Percentiles rank a stretch among this genome's conserved stretches.
phyloP scores from a whole-genome alignment of 1,140 invertebrate species.

The Sminthurinus signatus region DNA sequence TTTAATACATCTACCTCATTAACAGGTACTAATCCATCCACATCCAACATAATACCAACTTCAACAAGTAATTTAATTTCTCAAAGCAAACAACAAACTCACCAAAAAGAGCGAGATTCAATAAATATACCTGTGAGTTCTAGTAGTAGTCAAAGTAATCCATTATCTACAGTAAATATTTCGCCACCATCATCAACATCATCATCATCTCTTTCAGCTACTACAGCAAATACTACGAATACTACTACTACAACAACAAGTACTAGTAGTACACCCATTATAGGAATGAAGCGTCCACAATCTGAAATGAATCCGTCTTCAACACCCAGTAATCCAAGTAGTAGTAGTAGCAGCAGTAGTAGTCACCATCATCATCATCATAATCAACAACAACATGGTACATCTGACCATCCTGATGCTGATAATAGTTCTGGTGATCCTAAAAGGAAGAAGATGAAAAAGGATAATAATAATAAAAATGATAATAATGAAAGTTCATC shows the following conservation, averaged over 20 bases:
- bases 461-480: background rate
- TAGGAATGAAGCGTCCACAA: slow-evolving; percentile 28
- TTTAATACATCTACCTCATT: too few species aligned
- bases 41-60: too few species aligned
- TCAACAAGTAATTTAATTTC: too few species aligned
- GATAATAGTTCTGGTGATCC: slow-evolving; percentile 50
- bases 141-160: background rate
- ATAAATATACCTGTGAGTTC: too few species aligned
- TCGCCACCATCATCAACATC: background rate
- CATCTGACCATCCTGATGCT: slow-evolving; percentile 17
- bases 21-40: too few species aligned
- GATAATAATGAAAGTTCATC: slow-evolving; percentile 1
- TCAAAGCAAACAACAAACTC: too few species aligned
- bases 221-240: slow-evolving; percentile 1
- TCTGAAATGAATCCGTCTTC: slow-evolving; percentile 16
- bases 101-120: too few species aligned
- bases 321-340: background rate
- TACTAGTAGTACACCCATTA: background rate
- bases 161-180: background rate
- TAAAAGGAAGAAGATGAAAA: slow-evolving; percentile 53
- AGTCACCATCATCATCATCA: too few species aligned
- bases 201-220: slow-evolving; percentile 1
- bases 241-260: background rate
- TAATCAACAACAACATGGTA: too few species aligned
- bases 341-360: too few species aligned